A percentile compares a stretch with the other conserved stretches of the same genome.
phyloP scores from a whole-genome alignment of 2,888 invertebrate species.

The Busseola fusca region DNA sequence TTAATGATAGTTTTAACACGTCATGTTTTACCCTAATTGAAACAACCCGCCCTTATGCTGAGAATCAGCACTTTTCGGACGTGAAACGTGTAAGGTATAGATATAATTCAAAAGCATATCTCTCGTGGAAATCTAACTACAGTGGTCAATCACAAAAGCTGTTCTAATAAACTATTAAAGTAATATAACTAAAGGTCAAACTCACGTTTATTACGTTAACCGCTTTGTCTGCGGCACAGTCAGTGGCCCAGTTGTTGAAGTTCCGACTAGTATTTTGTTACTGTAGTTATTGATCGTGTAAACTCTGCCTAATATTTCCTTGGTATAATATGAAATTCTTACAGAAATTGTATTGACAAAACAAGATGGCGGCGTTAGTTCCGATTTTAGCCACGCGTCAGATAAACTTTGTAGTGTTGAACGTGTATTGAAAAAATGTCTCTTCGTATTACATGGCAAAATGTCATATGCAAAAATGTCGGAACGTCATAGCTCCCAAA shows the following conservation, averaged over 20 bases:
- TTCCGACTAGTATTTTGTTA: constrained; percentile 55
- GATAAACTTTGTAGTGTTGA: background rate
- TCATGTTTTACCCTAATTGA: too few species aligned
- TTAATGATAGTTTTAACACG: too few species aligned
- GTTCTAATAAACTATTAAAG: constrained; percentile 58
- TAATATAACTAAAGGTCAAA: constrained; percentile 60
- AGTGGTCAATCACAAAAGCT: constrained; percentile 38
- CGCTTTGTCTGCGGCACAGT: constrained; percentile 42
- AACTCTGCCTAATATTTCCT: constrained; percentile 19
- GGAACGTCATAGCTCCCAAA: background rate
- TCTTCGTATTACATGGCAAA: too few species aligned
- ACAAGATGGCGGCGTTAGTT: background rate
- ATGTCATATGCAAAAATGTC: too few species aligned
- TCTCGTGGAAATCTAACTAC: constrained; percentile 29
- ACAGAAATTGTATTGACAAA: background rate
- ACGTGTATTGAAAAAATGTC: background rate
- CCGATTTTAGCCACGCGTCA: background rate
- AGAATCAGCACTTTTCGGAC: too few species aligned
- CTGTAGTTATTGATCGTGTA: constrained; percentile 50
- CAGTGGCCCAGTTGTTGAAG: constrained; percentile 55
- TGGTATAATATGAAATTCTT: background rate
- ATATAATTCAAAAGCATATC: constrained; percentile 20
- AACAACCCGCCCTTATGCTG: too few species aligned
- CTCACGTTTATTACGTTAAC: constrained; percentile 62
- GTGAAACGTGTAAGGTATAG: background rate